A percentile compares a stretch with the other conserved stretches of the same genome.
Evolutionary conservation across 2,888 invertebrate species (phyloP).

Genomic region (Conus canariensis): DNA sequence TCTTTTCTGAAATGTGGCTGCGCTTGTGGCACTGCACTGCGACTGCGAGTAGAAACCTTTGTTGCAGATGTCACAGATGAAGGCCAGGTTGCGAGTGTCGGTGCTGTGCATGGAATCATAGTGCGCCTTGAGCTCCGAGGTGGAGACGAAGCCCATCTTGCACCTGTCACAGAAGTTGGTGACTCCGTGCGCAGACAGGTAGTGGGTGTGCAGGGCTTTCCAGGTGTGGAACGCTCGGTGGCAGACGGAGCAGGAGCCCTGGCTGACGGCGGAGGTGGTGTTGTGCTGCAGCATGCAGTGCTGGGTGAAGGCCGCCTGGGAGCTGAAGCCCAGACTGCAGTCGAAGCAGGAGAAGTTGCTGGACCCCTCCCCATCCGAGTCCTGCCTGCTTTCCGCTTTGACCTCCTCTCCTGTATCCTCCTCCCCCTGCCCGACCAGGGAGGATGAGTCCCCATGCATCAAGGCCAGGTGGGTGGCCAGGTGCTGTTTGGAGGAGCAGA

Average conservation of each 20-base stretch:
- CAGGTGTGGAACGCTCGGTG: constrained; percentile 35
- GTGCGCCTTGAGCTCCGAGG: constrained; percentile 49
- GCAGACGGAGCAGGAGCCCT: constrained; percentile 36
- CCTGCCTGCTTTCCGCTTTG: neutral
- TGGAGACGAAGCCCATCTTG: constrained; percentile 50
- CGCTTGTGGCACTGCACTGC: constrained; percentile 62
- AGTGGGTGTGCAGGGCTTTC: constrained; percentile 51
- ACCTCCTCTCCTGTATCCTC: neutral
- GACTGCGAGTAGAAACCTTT: constrained; percentile 56
- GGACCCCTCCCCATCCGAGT: constrained; percentile 2
- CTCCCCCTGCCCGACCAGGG: neutral
- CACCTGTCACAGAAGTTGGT: constrained; percentile 54
- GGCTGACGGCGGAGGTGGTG: constrained; percentile 30
- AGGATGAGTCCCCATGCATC: neutral
- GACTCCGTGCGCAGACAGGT: constrained; percentile 49
- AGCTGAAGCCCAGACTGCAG: constrained; percentile 7
- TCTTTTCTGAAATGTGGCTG: constrained; percentile 57
- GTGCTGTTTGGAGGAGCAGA: constrained; percentile 39
- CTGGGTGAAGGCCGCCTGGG: constrained; percentile 25
- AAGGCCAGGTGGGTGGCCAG: constrained; percentile 24
- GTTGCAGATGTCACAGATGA: constrained; percentile 56
- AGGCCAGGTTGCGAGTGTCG: constrained; percentile 48
- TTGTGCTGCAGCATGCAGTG: constrained; percentile 38
- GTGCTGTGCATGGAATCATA: constrained; percentile 49
- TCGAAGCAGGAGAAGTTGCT: constrained; percentile 37